Evolutionary conservation across 2,797 vertebrate genomes (phyloP).

Genomic region (Holocentrus rufus): DNA sequence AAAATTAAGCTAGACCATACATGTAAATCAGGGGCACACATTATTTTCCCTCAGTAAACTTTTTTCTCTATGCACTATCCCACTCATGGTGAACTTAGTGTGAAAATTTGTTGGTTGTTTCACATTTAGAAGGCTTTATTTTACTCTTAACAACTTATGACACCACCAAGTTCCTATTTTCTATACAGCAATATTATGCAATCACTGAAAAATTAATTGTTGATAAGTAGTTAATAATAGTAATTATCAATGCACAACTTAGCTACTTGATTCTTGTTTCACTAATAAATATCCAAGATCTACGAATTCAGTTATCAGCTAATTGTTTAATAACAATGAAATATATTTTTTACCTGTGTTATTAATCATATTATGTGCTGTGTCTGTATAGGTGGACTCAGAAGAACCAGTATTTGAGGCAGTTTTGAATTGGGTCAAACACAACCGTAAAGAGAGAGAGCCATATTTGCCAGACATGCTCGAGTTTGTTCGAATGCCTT

Average conservation of each 20-base stretch:
- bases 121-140: not conserved
- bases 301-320: not conserved
- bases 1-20: conserved; percentile 56
- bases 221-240: not conserved
- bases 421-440: conserved; percentile 97
- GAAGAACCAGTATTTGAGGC: conserved; percentile 98
- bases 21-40: conserved; percentile 45
- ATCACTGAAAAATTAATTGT: not conserved
- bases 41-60: conserved; percentile 40
- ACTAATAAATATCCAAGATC: not conserved
- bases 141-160: not conserved
- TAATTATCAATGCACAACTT: not conserved
- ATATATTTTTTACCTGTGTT: not conserved
- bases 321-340: not conserved
- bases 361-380: conserved; percentile 1
- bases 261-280: not conserved
- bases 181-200: not conserved
- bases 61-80: conserved; percentile 18
- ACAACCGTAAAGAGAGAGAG: conserved; percentile 92
- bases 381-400: conserved; percentile 89
- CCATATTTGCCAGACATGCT: conserved; percentile 91
- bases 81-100: conserved; percentile 1
- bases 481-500: conserved; percentile 95
- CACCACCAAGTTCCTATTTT: not conserved
- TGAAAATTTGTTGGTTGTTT: conserved; percentile 13